These are phyloP conservation scores for Tiliacea aurago DNA, from an alignment of 2,888 invertebrate genomes.

Conservation along the genomic window DNA sequence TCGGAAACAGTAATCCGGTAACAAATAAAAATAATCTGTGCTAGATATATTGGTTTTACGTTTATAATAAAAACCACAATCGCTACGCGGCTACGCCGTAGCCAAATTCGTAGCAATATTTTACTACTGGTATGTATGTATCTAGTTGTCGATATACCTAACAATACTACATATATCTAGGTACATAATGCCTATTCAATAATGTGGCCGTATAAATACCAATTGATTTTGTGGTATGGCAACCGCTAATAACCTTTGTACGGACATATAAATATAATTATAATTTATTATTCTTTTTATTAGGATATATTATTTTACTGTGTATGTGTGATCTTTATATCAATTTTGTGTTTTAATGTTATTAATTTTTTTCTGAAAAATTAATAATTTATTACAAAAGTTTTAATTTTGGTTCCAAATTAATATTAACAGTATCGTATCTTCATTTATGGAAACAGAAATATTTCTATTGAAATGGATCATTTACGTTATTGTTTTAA, in stretches of 20 bases:
- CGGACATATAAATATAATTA: too few species aligned
- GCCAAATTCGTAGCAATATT: conserved; percentile 22
- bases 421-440: neutral
- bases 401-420: conserved; percentile 7
- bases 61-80: conserved; percentile 49
- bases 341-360: too few species aligned
- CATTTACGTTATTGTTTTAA: conserved; percentile 23
- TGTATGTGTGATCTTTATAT: too few species aligned
- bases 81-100: conserved; percentile 33
- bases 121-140: neutral
- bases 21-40: conserved; percentile 45
- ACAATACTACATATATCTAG: neutral
- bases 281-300: too few species aligned
- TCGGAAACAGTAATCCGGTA: conserved; percentile 26
- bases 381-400: neutral
- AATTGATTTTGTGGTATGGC: conserved; percentile 8
- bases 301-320: too few species aligned
- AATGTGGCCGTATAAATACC: neutral
- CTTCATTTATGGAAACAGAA: neutral
- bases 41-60: conserved; percentile 40
- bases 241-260: conserved; percentile 8
- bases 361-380: too few species aligned
- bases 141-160: neutral
- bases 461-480: neutral
- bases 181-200: conserved; percentile 17